These are phyloP conservation scores for Brachymystax lenok DNA, from an alignment of 2,797 vertebrate species.

Conservation along the genomic window DNA sequence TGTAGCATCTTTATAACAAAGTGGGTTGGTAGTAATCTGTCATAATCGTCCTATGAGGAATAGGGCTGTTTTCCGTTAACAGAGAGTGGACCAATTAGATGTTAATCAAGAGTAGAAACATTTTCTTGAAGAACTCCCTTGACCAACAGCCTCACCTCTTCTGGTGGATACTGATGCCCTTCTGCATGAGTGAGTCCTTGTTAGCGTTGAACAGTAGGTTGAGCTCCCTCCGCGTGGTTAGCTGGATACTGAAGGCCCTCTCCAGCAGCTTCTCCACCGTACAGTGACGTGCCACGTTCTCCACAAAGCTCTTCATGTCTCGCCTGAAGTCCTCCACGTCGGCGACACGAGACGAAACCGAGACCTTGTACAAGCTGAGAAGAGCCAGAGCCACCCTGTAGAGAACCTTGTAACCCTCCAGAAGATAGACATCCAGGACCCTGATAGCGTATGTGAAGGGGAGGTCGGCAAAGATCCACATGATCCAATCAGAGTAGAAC, in stretches of 20 bases:
- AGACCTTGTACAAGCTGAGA: slow-evolving; percentile 82
- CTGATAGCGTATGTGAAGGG: slow-evolving; percentile 84
- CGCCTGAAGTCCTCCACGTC: slow-evolving; percentile 76
- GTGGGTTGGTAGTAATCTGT: not conserved
- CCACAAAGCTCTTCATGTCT: slow-evolving; percentile 81
- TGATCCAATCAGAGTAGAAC: slow-evolving; percentile 87
- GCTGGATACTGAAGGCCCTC: slow-evolving; percentile 80
- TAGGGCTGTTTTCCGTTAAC: too few relatives aligned
- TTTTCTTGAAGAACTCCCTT: not conserved
- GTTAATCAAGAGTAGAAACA: too few relatives aligned
- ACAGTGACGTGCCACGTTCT: slow-evolving; percentile 75
- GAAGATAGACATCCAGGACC: slow-evolving; percentile 83
- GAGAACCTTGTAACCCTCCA: slow-evolving; percentile 89
- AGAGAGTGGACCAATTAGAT: too few relatives aligned
- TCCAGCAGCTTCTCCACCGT: slow-evolving; percentile 76
- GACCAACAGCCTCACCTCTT: slow-evolving; percentile 71
- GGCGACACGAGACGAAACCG: slow-evolving; percentile 70
- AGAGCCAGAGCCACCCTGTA: slow-evolving; percentile 85
- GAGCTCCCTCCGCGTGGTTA: slow-evolving; percentile 84
- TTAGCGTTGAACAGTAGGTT: slow-evolving; percentile 88
- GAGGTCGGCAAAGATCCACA: slow-evolving; percentile 87
- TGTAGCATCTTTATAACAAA: not conserved
- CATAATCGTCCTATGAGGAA: not conserved
- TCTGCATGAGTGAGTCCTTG: slow-evolving; percentile 79
- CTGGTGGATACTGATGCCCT: slow-evolving; percentile 80